Base-by-base conservation (phyloP, 2,888 invertebrate genomes). In the Tetropium fuscum region DNA sequence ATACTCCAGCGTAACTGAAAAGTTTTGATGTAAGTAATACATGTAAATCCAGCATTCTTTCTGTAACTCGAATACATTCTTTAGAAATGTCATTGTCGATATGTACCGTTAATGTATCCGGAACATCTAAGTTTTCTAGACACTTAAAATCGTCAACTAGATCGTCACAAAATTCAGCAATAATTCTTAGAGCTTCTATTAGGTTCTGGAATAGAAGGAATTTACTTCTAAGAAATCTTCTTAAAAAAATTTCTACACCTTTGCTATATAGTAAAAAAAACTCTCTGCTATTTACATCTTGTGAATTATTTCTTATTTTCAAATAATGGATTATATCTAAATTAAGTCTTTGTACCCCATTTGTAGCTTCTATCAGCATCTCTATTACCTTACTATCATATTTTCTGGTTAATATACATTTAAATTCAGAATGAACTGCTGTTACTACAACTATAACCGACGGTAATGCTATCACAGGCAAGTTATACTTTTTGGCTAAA, bases 11-110 rank as follows among this genome's bases (percentile, higher is more conserved):
- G 40, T 74, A 72, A 51, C 69, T 66, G 4, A 74, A 43, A 38
- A 68, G 59, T 56, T 74, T 74, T 5, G 74, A 74, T 5, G 60
- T 38, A 6, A 72, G 22, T 22, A 70, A 66, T n/a, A 61, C 57
- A 30, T 64, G 63, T 8, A 74, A 16, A 51, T 72, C 70, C 25
- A 68, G 57, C 6, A 66, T 20, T 58, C 48, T 61, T 34, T 45
- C 30, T 8, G 51, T 13, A 27, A 48, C 5, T 6, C 66, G 27
- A 11, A 45, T 57, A 6, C 58, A 18, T 15, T 62, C 60, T 20
- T n/a, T n/a, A n/a, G n/a, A n/a, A n/a, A 58, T 38, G 20, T 34
- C 45, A 3, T 19, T 7, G 10, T 40, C 25, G 25, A 56, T 40
- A 7, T 19, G 16, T 5, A 48, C 49, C 19, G 57, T 20, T n/a